phyloP scores from a whole-genome alignment of 2,888 invertebrate species.

The Crematogaster levior region DNA sequence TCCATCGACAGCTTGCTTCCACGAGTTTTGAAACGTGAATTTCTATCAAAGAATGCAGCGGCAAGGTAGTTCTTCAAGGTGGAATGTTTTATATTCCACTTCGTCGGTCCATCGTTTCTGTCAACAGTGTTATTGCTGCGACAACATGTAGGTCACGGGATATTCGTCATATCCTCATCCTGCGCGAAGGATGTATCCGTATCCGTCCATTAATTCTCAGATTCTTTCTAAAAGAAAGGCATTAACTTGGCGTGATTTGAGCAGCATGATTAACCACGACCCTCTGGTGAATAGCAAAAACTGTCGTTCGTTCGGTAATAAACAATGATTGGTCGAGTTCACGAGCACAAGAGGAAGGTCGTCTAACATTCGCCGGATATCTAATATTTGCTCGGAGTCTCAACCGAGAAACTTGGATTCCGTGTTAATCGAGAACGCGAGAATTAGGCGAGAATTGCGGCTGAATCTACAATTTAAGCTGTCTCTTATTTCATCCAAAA shows the following conservation, averaged over 20 bases:
- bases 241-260: constrained; percentile 56
- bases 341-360: constrained; percentile 18
- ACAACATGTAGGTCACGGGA: background rate
- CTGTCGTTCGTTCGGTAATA: constrained; percentile 48
- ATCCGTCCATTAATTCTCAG: constrained; percentile 22
- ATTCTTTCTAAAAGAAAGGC: constrained; percentile 36
- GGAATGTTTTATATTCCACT: background rate
- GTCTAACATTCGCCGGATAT: constrained; percentile 32
- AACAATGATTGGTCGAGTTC: constrained; percentile 58
- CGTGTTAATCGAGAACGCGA: constrained; percentile 8
- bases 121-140: background rate
- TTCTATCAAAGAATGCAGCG: background rate
- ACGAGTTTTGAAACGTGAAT: background rate
- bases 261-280: constrained; percentile 42
- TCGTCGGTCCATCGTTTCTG: background rate
- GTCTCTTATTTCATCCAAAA: background rate
- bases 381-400: constrained; percentile 30
- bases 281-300: too few relatives aligned
- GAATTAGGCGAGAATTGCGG: background rate
- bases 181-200: background rate
- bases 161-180: background rate
- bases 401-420: constrained; percentile 27
- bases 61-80: background rate
- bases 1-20: background rate
- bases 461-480: background rate